Conservation (phyloP, 53 echinoderm and acorn worm genomes). For the Patiria pectinifera region DNA sequence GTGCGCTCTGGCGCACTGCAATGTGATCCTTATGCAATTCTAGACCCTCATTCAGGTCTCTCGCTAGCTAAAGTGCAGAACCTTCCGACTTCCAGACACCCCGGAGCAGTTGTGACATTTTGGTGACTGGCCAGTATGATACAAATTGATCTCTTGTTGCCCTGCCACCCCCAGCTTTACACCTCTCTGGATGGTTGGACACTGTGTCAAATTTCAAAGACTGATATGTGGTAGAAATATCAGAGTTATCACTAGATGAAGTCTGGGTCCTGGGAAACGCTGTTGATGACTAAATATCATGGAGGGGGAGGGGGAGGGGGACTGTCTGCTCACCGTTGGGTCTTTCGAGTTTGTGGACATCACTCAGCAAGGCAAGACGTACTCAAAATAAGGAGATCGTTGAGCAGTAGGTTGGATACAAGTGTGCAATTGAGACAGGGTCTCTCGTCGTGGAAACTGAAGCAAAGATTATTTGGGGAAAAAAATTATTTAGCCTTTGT, state of each 20-base stretch:
- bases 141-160: neutral
- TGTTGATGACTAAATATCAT: neutral
- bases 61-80: too few species aligned
- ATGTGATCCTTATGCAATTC: slow-evolving; percentile 13
- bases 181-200: neutral
- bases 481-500: too few species aligned
- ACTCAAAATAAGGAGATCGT: too few species aligned
- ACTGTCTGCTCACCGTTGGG: too few species aligned
- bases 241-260: neutral
- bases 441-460: too few species aligned
- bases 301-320: too few species aligned
- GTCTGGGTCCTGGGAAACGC: neutral
- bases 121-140: neutral
- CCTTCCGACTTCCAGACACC: neutral
- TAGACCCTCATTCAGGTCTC: neutral
- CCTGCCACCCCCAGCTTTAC: neutral
- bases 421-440: too few species aligned
- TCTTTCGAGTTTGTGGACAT: too few species aligned
- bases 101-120: neutral
- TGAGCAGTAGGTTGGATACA: too few species aligned
- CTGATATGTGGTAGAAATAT: neutral
- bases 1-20: neutral
- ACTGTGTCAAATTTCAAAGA: neutral
- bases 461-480: too few species aligned
- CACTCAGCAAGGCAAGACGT: too few species aligned